Evolutionary conservation across 2,113 vertebrate genomes (phyloP).

Genomic region (Phaethon lepturus): DNA sequence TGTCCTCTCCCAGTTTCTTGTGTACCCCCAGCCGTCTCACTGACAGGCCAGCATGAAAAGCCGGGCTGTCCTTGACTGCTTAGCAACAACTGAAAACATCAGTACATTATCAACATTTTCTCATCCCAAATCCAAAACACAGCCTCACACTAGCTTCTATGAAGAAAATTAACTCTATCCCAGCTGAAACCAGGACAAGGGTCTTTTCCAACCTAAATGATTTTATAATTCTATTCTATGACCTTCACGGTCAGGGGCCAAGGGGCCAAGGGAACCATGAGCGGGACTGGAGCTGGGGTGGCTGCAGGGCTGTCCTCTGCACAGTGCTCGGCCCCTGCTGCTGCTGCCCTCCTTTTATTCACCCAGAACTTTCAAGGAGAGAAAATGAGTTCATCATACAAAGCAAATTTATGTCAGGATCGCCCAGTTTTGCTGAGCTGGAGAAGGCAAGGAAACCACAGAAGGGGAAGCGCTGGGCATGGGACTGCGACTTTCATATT

Average conservation of each 20-base stretch:
- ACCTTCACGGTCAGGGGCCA: neutral
- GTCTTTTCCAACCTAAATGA: no score
- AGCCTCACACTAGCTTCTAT: no score
- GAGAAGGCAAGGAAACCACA: neutral
- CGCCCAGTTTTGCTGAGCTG: neutral
- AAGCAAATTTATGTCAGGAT: neutral
- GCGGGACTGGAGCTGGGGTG: accelerated
- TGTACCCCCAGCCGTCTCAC: no score
- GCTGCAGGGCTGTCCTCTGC: neutral
- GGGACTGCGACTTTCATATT: neutral
- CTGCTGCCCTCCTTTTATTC: neutral
- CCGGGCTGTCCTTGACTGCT: no score
- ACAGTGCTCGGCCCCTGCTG: neutral
- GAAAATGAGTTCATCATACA: neutral
- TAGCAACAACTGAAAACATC: no score
- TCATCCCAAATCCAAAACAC: no score
- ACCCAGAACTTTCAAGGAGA: neutral
- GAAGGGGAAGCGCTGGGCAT: neutral
- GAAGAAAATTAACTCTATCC: no score
- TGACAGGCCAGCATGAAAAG: no score
- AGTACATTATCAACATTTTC: no score
- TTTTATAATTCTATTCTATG: neutral
- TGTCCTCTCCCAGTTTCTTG: no score
- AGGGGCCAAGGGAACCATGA: accelerated
- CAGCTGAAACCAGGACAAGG: no score